Percentiles rank a stretch among this genome's conserved stretches.
These are phyloP conservation scores for Eupeodes latifasciatus DNA, from an alignment of 2,888 invertebrate genomes.

Conservation along the genomic window DNA sequence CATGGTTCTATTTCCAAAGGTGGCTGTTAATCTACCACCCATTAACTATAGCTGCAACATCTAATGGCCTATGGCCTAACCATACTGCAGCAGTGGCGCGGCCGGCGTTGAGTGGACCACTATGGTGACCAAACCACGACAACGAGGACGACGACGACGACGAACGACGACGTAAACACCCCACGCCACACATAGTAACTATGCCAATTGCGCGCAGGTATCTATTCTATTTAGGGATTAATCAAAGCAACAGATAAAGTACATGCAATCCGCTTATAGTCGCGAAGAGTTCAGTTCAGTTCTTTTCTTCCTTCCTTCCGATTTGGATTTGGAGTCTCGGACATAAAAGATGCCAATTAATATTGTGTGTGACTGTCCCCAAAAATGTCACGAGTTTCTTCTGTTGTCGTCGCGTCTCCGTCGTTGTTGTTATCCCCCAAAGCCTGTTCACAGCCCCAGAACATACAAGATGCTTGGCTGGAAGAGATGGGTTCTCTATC, in stretches of 20 bases:
- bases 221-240: slow-evolving; percentile 75
- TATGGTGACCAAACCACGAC: slow-evolving; percentile 3
- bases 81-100: background rate
- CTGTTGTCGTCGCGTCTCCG: slow-evolving; percentile 9
- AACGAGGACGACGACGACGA: background rate
- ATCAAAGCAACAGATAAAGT: slow-evolving; percentile 66
- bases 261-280: slow-evolving; percentile 31
- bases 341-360: slow-evolving; percentile 74
- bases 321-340: slow-evolving; percentile 45
- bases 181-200: slow-evolving; percentile 46
- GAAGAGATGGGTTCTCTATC: slow-evolving; percentile 40
- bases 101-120: background rate
- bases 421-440: background rate
- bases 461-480: slow-evolving; percentile 17
- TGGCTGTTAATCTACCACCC: slow-evolving; percentile 75
- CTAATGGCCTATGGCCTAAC: slow-evolving; percentile 62
- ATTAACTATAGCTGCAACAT: slow-evolving; percentile 71
- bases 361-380: slow-evolving; percentile 71
- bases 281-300: slow-evolving; percentile 23
- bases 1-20: slow-evolving; percentile 74
- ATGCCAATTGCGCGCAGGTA: slow-evolving; percentile 50
- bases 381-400: slow-evolving; percentile 72
- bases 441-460: background rate
- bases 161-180: slow-evolving; percentile 35
- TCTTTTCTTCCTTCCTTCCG: slow-evolving; percentile 58